Percentiles rank a stretch among this genome's conserved stretches.
These are phyloP conservation scores for Saccostrea cuccullata DNA, from an alignment of 1,140 invertebrate genomes.

Conservation along the genomic window DNA sequence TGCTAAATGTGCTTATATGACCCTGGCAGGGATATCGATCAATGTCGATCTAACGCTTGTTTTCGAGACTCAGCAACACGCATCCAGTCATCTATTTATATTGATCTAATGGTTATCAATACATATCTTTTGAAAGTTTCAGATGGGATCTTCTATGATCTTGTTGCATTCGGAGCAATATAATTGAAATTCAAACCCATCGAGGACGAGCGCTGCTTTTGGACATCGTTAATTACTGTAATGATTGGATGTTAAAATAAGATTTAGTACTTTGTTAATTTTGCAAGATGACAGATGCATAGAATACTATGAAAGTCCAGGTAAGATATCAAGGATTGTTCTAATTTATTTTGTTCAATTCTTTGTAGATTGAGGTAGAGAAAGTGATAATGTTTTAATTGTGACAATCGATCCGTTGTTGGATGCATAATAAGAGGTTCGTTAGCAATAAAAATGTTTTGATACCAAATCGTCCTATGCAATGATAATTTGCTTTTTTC, in stretches of 20 bases:
- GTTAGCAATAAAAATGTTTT: no score
- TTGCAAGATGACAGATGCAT: neutral
- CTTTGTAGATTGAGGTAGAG: no score
- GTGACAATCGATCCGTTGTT: no score
- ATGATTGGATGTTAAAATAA: neutral
- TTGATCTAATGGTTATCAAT: constrained; percentile 36
- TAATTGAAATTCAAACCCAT: neutral
- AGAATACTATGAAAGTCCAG: neutral
- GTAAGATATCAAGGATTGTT: neutral
- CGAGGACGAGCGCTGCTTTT: no score
- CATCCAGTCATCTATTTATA: constrained; percentile 18
- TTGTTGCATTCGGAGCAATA: neutral
- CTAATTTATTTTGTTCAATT: neutral
- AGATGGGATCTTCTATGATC: neutral
- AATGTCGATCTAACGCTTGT: constrained; percentile 9
- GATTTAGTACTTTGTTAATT: neutral
- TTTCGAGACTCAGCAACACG: constrained; percentile 10
- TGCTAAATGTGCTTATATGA: neutral
- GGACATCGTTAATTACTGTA: no score
- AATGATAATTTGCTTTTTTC: no score
- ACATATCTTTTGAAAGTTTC: constrained; percentile 18
- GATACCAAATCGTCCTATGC: no score
- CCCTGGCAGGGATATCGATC: constrained; percentile 1
- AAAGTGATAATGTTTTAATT: no score
- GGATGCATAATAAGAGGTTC: no score